A percentile compares a stretch with the other conserved stretches of the same genome.
These are phyloP conservation scores for Pygathrix nemaeus DNA, from an alignment of 2,113 vertebrate genomes.

Conservation along the genomic window DNA sequence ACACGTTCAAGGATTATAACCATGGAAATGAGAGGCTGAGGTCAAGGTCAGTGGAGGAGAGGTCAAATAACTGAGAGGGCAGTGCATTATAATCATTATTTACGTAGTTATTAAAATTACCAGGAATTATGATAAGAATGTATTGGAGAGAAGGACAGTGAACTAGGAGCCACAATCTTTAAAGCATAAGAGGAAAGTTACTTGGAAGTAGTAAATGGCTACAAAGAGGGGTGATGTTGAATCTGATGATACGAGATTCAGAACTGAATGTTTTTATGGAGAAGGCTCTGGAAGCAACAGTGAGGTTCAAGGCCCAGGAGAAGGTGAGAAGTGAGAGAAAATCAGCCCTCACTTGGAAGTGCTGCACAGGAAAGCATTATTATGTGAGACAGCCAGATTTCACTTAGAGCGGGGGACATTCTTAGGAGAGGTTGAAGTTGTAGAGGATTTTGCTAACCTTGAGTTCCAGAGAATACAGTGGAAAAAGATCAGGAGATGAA, in stretches of 20 bases:
- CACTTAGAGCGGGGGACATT: background rate
- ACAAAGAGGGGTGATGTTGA: background rate
- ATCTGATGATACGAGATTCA: background rate
- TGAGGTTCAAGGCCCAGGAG: background rate
- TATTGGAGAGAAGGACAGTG: background rate
- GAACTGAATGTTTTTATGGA: background rate
- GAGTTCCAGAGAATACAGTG: background rate
- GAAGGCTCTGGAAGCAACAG: background rate
- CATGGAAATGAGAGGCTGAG: background rate
- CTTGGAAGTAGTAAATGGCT: background rate
- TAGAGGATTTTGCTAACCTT: background rate
- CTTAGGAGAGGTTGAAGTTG: background rate
- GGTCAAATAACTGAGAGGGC: background rate
- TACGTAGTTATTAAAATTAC: slow-evolving; percentile 7
- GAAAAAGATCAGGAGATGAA: background rate
- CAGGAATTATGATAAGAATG: background rate
- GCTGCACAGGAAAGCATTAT: background rate
- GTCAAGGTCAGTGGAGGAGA: background rate
- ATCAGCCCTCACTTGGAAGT: background rate
- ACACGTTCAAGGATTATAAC: background rate
- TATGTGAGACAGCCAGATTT: background rate
- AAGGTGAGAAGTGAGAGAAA: background rate
- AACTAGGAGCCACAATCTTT: background rate
- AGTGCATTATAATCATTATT: background rate
- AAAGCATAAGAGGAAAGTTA: background rate